Conservation (phyloP, 2,888 invertebrate genomes). For the Leptinotarsa juncta region DNA sequence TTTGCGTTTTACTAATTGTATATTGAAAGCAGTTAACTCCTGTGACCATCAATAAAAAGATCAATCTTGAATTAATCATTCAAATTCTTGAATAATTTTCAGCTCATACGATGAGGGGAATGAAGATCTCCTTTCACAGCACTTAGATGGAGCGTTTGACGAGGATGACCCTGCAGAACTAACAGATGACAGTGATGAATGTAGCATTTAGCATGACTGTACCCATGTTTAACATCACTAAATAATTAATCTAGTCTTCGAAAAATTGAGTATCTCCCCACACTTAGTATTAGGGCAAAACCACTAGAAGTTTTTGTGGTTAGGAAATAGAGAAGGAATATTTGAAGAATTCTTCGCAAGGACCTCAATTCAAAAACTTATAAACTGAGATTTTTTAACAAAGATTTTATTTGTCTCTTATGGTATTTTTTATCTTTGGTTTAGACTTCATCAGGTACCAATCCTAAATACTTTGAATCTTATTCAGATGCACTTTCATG, state of each 20-base stretch:
- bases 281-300: neutral
- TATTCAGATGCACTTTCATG: too few relatives aligned
- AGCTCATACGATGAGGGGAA: constrained; percentile 79
- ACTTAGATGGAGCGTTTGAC: constrained; percentile 70
- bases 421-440: too few relatives aligned
- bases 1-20: too few relatives aligned
- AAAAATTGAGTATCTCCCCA: neutral
- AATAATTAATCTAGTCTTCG: constrained; percentile 43
- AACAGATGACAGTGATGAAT: constrained; percentile 72
- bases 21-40: too few relatives aligned
- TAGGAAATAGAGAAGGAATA: neutral
- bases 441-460: too few relatives aligned
- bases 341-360: neutral
- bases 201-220: constrained; percentile 69
- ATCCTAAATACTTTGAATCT: too few relatives aligned
- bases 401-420: too few relatives aligned
- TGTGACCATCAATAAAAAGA: too few relatives aligned
- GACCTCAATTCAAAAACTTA: neutral
- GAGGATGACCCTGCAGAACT: constrained; percentile 54
- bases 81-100: constrained; percentile 57
- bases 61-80: too few relatives aligned
- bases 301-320: neutral
- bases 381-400: neutral
- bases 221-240: constrained; percentile 31
- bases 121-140: constrained; percentile 75